phyloP scores from a whole-genome alignment of 2,797 vertebrate genomes.

The Hippopotamyrus pictus region DNA sequence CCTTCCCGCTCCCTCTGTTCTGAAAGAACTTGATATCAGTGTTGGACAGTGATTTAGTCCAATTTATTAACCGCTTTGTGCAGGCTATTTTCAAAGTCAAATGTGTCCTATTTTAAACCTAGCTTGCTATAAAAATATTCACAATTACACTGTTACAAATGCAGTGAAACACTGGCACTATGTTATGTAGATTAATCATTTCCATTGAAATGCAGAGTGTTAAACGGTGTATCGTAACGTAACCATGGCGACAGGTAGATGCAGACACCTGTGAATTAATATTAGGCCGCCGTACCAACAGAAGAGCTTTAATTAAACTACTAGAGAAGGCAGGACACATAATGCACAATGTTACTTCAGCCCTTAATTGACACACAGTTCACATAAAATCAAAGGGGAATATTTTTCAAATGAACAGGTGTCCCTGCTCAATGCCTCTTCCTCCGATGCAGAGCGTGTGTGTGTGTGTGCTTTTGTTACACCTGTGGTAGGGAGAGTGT shows the following conservation, averaged over 20 bases:
- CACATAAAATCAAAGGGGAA: conserved; percentile 59
- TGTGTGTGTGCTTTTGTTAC: not conserved
- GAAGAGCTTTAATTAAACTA: conserved; percentile 60
- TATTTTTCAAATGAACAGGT: conserved; percentile 53
- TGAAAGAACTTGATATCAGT: not conserved
- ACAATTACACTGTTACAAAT: not conserved
- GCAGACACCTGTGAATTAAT: conserved; percentile 69
- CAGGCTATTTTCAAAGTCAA: not conserved
- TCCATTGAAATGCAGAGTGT: conserved; percentile 42
- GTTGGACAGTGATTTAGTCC: not conserved
- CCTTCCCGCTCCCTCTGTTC: not conserved
- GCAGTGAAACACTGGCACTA: conserved; percentile 23
- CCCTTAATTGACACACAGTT: conserved; percentile 51
- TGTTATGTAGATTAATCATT: conserved; percentile 53
- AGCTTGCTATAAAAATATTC: not conserved
- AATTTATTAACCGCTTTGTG: not conserved
- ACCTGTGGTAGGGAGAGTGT: not conserved
- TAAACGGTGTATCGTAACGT: conserved; percentile 56
- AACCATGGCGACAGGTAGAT: conserved; percentile 61
- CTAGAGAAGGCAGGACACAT: conserved; percentile 38
- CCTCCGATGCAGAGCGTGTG: not conserved
- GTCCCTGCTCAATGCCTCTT: conserved; percentile 26
- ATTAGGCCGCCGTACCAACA: conserved; percentile 35
- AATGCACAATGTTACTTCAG: conserved; percentile 34
- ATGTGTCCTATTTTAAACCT: not conserved